Evolutionary conservation across 2,797 vertebrate genomes (phyloP).

Genomic region (Sandelia bainsii): DNA sequence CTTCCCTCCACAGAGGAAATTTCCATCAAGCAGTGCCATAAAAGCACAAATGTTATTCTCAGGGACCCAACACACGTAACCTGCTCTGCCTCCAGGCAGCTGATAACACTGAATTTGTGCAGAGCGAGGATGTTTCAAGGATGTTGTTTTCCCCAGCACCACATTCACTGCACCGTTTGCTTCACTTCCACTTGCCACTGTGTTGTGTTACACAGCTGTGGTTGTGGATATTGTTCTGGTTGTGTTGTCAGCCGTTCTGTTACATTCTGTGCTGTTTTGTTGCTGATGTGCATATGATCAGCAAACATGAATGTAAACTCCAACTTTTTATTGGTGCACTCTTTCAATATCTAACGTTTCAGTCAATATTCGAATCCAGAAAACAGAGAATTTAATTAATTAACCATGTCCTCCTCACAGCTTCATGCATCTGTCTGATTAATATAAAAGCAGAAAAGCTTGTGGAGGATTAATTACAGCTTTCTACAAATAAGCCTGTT

Average conservation of each 20-base stretch:
- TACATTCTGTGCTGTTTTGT: neutral
- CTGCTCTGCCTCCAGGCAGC: conserved; percentile 7
- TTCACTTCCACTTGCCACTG: conserved; percentile 4
- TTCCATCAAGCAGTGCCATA: conserved; percentile 10
- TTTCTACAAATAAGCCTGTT: conserved; percentile 11
- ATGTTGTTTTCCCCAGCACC: conserved; percentile 4
- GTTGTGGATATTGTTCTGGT: neutral
- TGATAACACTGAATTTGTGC: conserved; percentile 1
- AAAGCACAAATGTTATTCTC: conserved; percentile 9
- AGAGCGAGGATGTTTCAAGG: neutral
- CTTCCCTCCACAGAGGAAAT: conserved; percentile 14
- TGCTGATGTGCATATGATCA: neutral
- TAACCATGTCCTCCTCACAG: neutral
- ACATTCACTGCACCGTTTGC: neutral
- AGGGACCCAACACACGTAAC: conserved; percentile 8
- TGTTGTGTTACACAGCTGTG: neutral
- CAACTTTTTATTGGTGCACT: neutral
- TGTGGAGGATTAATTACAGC: neutral
- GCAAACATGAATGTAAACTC: neutral
- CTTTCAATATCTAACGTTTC: neutral
- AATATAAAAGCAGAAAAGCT: neutral
- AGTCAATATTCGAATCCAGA: neutral
- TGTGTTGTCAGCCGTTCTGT: neutral
- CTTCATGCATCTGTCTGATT: conserved; percentile 1
- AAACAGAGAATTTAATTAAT: conserved; percentile 1